Base-by-base conservation (phyloP, 2,113 vertebrate species). In the Micronisus gabar region DNA sequence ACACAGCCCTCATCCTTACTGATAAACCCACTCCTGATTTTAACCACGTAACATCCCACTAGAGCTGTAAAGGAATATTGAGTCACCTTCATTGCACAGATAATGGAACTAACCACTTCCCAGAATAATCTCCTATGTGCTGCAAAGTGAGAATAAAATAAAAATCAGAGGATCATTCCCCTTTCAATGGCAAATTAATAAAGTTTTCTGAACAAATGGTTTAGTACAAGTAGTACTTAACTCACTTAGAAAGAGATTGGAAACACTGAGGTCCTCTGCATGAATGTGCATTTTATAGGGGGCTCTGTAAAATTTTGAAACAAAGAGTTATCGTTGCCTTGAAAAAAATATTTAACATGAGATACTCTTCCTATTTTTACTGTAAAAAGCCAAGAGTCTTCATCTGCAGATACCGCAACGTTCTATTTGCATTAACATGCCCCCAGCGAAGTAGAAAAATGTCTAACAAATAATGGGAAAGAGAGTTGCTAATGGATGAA, bases 11-110 rank as follows among this genome's bases (percentile, higher is more conserved):
- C n/a, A 15, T 53, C 23, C 50, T 32, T 19, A 30, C 27, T 15
- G 18, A 62, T 30, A 87, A 84, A 78, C 23, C 8, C 20, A 30
- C 40, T 52, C 59, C 29, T 43, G 50, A 43, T 29, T 62, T 78
- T 18, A 56, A 45, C 52, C 38, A 79, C 0, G 0, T 47, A 70
- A 81, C 59, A 62, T 20, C 55, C 71, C 75, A n/a, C 9, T 0
- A 53, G n/a, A 71, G 52, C 32, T 74, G 40, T 30, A 68, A 55
- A 75, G 58, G 38, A 53, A 68, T 56, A 62, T 1, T 65, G 52
- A 70, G 30, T 41, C 38, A 61, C 61, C 52, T 65, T 79, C 66
- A 38, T 7, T 78, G 66, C n/a, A 41, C 71, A 83, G 38, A 36
- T 7, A 53, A 82, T 6, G 9, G 68, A 90, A 75, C 2, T 13